Evolutionary conservation across 2,113 vertebrate species (phyloP), one percentile per base, ranked within the genome.

Genomic region (Pelmatolapia mariae): DNA sequence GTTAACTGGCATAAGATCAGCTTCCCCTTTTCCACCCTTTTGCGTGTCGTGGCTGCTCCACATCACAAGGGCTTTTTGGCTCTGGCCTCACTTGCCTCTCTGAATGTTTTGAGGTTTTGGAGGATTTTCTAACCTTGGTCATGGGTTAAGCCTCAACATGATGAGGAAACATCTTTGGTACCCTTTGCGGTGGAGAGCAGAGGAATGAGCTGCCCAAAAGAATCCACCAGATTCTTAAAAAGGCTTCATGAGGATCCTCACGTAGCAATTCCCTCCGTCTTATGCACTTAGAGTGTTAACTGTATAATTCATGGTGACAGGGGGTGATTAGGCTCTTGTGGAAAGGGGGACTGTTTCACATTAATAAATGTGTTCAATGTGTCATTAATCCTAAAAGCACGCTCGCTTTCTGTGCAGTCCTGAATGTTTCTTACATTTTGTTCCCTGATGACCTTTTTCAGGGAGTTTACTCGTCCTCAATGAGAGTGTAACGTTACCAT

Each of bases 31-130:
- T 87, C 79, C 38, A n/a, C 19, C 73, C 57, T 78, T 2, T 66
- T 1, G 82, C 10, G 1, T 78, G 73, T 31, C 2, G 1, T 13
- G 73, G 57, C 80, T 83, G 56, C 57, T 81, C 53, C 81, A 81
- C 87, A 93, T 91, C 93, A 94, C 90, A 94, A 91, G 86, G 82
- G 8, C 7, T 88, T 90, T 90, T 93, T 93, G 93, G 89, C 90
- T 89, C 71, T 6, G 45, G 57, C 16, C 81, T 93, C 50, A 11
- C 59, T 63, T 66, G 80, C 81, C 13, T 66, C 81, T 81, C 59
- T 54, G 66, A 89, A 87, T 50, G 86, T 66, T 86, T 81, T 47
- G 85, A 90, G 89, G 85, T 85, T 87, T 59, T 86, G 85, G 66
- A 54, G 78, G 78, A 83, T 90, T 87, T 92, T 88, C 66, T 88